These are phyloP conservation scores for Drosophila cracens DNA, from an alignment of 2,888 invertebrate species.

Conservation along the genomic window DNA sequence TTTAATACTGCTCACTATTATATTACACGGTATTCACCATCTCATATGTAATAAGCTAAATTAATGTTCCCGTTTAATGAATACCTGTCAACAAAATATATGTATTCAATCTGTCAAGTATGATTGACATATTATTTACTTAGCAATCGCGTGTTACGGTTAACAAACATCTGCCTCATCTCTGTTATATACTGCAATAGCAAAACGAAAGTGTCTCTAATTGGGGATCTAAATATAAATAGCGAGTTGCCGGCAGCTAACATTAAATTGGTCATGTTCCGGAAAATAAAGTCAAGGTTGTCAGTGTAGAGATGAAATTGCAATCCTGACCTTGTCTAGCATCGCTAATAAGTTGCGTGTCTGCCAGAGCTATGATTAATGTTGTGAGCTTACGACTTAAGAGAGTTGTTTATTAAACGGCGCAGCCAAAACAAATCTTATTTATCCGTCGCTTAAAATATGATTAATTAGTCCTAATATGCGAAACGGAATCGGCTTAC, in stretches of 20 bases:
- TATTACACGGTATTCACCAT: background rate
- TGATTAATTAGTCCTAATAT: slow-evolving; percentile 44
- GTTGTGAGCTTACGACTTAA: slow-evolving; percentile 11
- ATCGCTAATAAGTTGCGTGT: slow-evolving; percentile 8
- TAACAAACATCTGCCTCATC: background rate
- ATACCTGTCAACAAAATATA: background rate
- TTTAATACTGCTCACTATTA: too few species aligned
- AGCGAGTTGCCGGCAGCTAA: slow-evolving; percentile 14
- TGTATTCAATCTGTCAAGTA: background rate
- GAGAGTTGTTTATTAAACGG: slow-evolving; percentile 8
- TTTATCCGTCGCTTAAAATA: slow-evolving; percentile 3
- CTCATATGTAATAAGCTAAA: background rate
- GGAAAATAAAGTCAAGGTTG: slow-evolving; percentile 51
- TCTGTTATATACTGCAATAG: background rate
- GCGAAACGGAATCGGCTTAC: slow-evolving; percentile 42
- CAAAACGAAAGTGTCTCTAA: slow-evolving; percentile 25
- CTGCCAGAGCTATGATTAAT: slow-evolving; percentile 35
- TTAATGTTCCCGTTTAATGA: background rate
- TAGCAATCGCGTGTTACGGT: slow-evolving; percentile 20
- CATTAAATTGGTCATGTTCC: slow-evolving; percentile 33
- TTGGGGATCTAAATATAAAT: slow-evolving; percentile 7
- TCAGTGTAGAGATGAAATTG: slow-evolving; percentile 18
- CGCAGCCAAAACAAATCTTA: slow-evolving; percentile 15
- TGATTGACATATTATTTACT: slow-evolving; percentile 3
- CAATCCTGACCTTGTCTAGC: slow-evolving; percentile 26